Evolutionary conservation across 1,140 invertebrate genomes (phyloP).

Genomic region (Drosophila repleta): DNA sequence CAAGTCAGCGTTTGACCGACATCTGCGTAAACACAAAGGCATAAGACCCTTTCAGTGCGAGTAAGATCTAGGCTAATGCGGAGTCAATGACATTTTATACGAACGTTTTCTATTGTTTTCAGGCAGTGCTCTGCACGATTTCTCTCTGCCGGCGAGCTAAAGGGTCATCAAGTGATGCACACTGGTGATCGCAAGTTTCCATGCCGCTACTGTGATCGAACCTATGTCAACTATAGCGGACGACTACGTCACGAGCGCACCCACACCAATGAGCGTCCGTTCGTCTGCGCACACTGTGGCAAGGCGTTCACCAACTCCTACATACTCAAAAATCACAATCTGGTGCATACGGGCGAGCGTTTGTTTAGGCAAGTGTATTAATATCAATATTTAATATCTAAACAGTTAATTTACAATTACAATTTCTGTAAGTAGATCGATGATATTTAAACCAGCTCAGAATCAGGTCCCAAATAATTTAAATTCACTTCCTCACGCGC

Average conservation of each 20-base stretch:
- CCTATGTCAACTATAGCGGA: conserved; percentile 70
- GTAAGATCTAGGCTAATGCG: conserved; percentile 25
- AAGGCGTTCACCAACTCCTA: conserved; percentile 86
- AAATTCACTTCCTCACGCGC: neutral
- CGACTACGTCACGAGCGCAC: conserved; percentile 82
- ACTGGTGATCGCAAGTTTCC: conserved; percentile 65
- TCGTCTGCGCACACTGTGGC: conserved; percentile 85
- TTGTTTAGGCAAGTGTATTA: conserved; percentile 50
- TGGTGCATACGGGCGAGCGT: conserved; percentile 70
- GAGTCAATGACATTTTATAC: neutral
- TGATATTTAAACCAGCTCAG: conserved; percentile 4
- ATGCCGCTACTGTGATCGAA: conserved; percentile 65
- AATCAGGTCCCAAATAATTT: conserved; percentile 14
- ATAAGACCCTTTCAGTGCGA: conserved; percentile 69
- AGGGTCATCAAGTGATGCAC: conserved; percentile 71
- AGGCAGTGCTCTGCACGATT: conserved; percentile 70
- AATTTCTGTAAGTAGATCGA: neutral
- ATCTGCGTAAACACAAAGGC: conserved; percentile 67
- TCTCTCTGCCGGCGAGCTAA: conserved; percentile 68
- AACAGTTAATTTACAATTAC: conserved; percentile 1
- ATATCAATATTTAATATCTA: conserved; percentile 3
- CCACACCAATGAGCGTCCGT: conserved; percentile 86
- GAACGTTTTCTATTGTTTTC: neutral
- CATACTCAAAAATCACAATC: conserved; percentile 71
- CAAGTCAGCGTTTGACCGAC: conserved; percentile 66